These are phyloP conservation scores for Trissolcus japonicus DNA, from an alignment of 2,888 invertebrate species.

Conservation along the genomic window DNA sequence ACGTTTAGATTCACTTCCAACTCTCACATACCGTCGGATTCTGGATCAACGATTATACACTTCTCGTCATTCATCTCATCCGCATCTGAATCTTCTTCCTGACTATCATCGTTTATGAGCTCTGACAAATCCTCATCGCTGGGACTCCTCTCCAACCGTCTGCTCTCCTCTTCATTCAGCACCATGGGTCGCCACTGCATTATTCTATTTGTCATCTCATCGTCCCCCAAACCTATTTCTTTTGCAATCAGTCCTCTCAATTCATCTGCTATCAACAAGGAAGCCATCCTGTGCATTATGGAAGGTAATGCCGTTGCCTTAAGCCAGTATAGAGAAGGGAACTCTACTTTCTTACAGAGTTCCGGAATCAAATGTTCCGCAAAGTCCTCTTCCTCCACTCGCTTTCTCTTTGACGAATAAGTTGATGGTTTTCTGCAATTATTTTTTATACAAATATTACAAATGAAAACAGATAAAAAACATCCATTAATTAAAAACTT, in stretches of 20 bases:
- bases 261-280: constrained; percentile 85
- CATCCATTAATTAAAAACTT: neutral
- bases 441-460: neutral
- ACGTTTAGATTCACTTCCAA: no score
- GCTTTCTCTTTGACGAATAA: constrained; percentile 67
- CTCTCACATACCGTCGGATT: constrained; percentile 39
- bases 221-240: constrained; percentile 71
- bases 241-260: constrained; percentile 79
- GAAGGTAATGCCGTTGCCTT: constrained; percentile 91
- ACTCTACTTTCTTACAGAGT: constrained; percentile 84
- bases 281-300: constrained; percentile 85
- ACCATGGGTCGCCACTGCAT: constrained; percentile 68
- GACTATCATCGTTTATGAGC: neutral
- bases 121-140: constrained; percentile 8
- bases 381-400: constrained; percentile 78
- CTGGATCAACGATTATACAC: constrained; percentile 55
- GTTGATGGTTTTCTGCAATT: constrained; percentile 66
- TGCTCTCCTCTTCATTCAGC: neutral
- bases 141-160: constrained; percentile 1
- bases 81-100: constrained; percentile 5
- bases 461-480: neutral
- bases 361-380: constrained; percentile 90
- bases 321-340: constrained; percentile 87
- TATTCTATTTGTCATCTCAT: constrained; percentile 28
- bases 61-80: constrained; percentile 36